These are phyloP conservation scores for Trisateles emortualis DNA, from an alignment of 2,888 invertebrate species.

Conservation along the genomic window DNA sequence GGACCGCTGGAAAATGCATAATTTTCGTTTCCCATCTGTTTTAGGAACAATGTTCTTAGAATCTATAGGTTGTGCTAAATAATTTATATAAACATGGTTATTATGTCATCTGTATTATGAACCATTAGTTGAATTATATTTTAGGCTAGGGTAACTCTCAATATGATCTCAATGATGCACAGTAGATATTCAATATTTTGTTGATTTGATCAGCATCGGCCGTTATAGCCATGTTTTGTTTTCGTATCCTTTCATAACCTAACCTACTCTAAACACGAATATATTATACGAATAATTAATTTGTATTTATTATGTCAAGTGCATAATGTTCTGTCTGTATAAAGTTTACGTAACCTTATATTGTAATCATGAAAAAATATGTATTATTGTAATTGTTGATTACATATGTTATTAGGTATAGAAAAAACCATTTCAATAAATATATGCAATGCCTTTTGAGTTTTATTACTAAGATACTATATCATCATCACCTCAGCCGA, in stretches of 20 bases:
- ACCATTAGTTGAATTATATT: background rate
- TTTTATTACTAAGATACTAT: slow-evolving; percentile 13
- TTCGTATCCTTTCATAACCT: background rate
- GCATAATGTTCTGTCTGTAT: slow-evolving; percentile 17
- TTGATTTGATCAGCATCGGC: slow-evolving; percentile 31
- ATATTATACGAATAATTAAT: slow-evolving; percentile 2
- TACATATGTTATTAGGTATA: slow-evolving; percentile 29
- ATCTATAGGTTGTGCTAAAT: slow-evolving; percentile 4
- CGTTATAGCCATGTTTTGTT: slow-evolving; percentile 37
- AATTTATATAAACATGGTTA: background rate
- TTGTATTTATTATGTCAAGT: slow-evolving; percentile 4
- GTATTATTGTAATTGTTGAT: slow-evolving; percentile 45
- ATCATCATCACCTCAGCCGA: too few relatives aligned
- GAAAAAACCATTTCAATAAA: slow-evolving; percentile 30
- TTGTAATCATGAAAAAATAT: slow-evolving; percentile 40
- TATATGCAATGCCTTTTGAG: slow-evolving; percentile 29
- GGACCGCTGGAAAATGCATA: background rate
- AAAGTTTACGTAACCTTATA: slow-evolving; percentile 26
- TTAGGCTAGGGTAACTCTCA: slow-evolving; percentile 45
- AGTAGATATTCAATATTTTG: slow-evolving; percentile 72
- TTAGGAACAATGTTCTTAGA: background rate
- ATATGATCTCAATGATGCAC: slow-evolving; percentile 78
- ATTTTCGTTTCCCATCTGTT: background rate
- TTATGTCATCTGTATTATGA: background rate
- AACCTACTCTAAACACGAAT: background rate